These are phyloP conservation scores for Eledone cirrhosa DNA, from an alignment of 2,888 invertebrate species.

Conservation along the genomic window DNA sequence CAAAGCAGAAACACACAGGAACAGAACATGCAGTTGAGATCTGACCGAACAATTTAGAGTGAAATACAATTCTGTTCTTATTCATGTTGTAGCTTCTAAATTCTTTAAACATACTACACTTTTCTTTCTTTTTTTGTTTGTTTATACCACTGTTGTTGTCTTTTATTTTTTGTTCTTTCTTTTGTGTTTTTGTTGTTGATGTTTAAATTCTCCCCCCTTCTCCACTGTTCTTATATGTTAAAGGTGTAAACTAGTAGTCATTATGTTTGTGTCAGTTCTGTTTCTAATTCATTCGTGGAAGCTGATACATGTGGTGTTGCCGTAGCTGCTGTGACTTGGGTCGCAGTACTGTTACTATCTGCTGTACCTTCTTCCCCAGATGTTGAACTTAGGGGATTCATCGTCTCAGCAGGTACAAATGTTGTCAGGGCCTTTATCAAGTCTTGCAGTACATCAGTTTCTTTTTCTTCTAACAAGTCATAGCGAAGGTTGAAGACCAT, in stretches of 20 bases:
- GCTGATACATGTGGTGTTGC: background rate
- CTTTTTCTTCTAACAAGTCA: constrained; percentile 92
- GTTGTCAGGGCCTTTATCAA: constrained; percentile 68
- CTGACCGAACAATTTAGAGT: too few species aligned
- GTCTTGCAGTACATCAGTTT: constrained; percentile 93
- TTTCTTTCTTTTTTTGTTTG: too few species aligned
- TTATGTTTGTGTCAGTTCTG: constrained; percentile 5
- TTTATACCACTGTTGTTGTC: too few species aligned
- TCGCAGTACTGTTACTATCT: background rate
- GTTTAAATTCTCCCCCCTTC: background rate
- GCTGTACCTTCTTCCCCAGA: background rate
- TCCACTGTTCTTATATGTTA: background rate
- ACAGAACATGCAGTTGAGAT: too few species aligned
- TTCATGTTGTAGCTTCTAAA: too few species aligned
- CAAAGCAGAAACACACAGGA: too few species aligned
- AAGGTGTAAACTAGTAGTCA: background rate
- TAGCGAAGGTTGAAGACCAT: constrained; percentile 86
- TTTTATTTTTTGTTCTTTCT: too few species aligned
- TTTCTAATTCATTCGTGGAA: constrained; percentile 11
- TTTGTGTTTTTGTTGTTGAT: too few species aligned
- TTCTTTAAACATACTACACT: too few species aligned
- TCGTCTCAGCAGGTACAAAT: constrained; percentile 1
- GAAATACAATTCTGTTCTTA: too few species aligned
- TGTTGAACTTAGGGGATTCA: background rate
- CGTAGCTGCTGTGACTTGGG: background rate